Conservation (phyloP, 2,888 invertebrate species). For the Mongoloraphidia duomilia region DNA sequence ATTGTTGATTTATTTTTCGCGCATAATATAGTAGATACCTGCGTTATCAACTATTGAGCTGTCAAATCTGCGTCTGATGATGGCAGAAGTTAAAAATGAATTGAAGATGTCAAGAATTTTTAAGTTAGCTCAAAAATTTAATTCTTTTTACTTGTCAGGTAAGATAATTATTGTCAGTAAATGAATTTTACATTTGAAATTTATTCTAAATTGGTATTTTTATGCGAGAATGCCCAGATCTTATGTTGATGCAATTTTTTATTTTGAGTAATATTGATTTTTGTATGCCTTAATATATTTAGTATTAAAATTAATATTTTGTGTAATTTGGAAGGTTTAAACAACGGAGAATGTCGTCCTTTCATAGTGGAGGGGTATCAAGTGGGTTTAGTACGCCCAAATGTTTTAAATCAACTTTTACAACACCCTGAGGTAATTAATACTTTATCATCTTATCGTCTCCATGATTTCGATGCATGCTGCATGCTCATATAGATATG, state of each 20-base stretch:
- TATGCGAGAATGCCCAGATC: constrained; percentile 1
- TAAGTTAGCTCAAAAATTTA: constrained; percentile 74
- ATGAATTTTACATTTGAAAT: not conserved
- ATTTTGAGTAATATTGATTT: constrained; percentile 3
- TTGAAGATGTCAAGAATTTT: constrained; percentile 51
- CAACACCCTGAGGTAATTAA: constrained; percentile 63
- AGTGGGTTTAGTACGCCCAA: constrained; percentile 74
- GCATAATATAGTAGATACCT: no score
- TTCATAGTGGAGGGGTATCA: constrained; percentile 80
- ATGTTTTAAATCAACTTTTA: constrained; percentile 66
- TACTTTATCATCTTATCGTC: constrained; percentile 3
- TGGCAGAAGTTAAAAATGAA: constrained; percentile 20
- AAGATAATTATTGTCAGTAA: constrained; percentile 20
- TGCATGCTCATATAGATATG: no score
- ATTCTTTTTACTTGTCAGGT: constrained; percentile 82
- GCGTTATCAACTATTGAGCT: no score
- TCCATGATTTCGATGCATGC: not conserved
- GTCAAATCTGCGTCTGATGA: not conserved
- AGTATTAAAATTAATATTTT: constrained; percentile 15
- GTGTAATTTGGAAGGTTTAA: constrained; percentile 41
- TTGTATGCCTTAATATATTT: constrained; percentile 9
- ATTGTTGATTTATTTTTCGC: no score
- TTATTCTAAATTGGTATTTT: constrained; percentile 2
- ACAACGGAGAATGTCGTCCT: constrained; percentile 66
- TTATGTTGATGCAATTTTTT: constrained; percentile 5